Percentiles rank a stretch among this genome's conserved stretches.
phyloP scores from a whole-genome alignment of 2,888 invertebrate genomes.

The Drosophila histrio region DNA sequence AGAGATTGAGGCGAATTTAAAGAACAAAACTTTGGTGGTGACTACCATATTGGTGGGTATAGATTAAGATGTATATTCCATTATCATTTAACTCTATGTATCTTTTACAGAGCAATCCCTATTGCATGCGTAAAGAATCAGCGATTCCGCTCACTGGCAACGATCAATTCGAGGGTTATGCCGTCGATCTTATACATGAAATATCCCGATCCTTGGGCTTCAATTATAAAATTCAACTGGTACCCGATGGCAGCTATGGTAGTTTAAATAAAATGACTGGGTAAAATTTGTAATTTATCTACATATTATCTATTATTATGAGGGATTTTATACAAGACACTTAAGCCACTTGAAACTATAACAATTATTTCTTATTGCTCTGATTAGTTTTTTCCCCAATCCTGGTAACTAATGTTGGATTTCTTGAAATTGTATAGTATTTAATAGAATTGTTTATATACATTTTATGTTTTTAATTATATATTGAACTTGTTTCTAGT shows the following conservation, averaged over 20 bases:
- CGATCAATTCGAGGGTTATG: conserved; percentile 97
- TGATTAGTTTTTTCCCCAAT: no score
- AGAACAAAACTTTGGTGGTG: conserved; percentile 95
- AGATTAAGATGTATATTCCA: no score
- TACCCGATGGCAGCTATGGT: conserved; percentile 94
- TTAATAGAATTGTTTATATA: no score
- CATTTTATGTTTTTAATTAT: no score
- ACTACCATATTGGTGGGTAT: conserved; percentile 94
- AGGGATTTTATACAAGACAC: no score
- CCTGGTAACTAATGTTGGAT: no score
- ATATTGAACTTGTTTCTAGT: no score
- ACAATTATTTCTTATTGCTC: no score
- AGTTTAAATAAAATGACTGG: conserved; percentile 90
- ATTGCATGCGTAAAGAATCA: conserved; percentile 96
- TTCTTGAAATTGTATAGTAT: no score
- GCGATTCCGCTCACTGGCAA: conserved; percentile 93
- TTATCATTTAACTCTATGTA: neutral
- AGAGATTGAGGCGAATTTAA: conserved; percentile 94
- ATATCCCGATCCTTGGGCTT: conserved; percentile 94
- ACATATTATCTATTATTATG: no score
- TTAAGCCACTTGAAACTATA: no score
- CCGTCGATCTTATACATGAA: conserved; percentile 96
- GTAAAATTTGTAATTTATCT: no score
- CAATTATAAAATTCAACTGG: conserved; percentile 93
- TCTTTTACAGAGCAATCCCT: conserved; percentile 93